These are phyloP conservation scores for Monoplex corrugatus DNA, from an alignment of 2,888 invertebrate species.

Conservation along the genomic window DNA sequence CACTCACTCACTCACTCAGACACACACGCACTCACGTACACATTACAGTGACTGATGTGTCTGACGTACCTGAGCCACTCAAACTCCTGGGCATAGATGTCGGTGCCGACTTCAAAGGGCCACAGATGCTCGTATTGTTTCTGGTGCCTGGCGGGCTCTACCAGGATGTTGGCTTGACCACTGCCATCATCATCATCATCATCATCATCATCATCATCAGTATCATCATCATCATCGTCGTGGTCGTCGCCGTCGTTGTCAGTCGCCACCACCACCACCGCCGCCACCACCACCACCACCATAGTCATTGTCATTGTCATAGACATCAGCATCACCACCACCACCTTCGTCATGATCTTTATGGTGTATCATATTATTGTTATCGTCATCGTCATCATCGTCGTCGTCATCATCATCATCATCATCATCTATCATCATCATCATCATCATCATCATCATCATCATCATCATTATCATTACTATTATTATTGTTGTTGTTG, in stretches of 20 bases:
- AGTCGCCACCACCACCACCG: not conserved
- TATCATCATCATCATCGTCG: constrained; percentile 16
- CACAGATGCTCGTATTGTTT: constrained; percentile 73
- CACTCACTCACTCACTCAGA: not conserved
- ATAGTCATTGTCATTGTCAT: not conserved
- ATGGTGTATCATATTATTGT: not conserved
- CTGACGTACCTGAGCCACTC: constrained; percentile 72
- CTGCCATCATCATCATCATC: constrained; percentile 61
- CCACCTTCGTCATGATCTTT: no score
- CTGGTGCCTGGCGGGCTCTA: constrained; percentile 73
- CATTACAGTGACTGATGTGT: not conserved
- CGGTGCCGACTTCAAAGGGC: constrained; percentile 76
- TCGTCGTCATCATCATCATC: not conserved
- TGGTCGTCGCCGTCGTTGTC: not conserved
- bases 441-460: constrained; percentile 30
- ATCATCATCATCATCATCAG: constrained; percentile 32
- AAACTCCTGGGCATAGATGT: constrained; percentile 74
- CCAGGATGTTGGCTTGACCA: constrained; percentile 73
- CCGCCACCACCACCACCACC: not conserved
- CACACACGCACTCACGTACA: not conserved
- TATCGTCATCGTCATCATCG: constrained; percentile 17
- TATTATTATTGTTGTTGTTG: not conserved
- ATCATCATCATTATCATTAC: constrained; percentile 49
- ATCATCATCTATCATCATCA: constrained; percentile 4
- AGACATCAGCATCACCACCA: not conserved